These are phyloP conservation scores for Mycalesis mineus DNA, from an alignment of 2,888 invertebrate species.

Conservation along the genomic window DNA sequence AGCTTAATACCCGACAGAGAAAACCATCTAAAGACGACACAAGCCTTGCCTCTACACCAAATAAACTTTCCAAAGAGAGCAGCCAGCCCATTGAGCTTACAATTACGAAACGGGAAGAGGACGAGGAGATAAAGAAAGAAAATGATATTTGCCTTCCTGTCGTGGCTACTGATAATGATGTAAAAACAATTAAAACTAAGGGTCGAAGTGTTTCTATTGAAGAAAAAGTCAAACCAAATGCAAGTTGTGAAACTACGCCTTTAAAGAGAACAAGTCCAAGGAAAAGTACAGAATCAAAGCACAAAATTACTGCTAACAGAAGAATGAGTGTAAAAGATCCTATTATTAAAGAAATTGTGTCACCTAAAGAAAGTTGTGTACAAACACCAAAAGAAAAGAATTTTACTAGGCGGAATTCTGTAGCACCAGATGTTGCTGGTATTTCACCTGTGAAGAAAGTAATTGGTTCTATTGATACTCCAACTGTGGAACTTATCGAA, in stretches of 20 bases:
- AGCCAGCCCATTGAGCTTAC: slow-evolving; percentile 78
- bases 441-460: slow-evolving; percentile 46
- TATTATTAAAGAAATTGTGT: slow-evolving; percentile 32
- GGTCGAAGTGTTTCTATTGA: slow-evolving; percentile 50
- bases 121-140: slow-evolving; percentile 77
- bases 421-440: slow-evolving; percentile 32
- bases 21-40: slow-evolving; percentile 68
- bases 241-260: slow-evolving; percentile 31
- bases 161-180: slow-evolving; percentile 44
- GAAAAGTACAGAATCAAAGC: slow-evolving; percentile 48
- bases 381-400: slow-evolving; percentile 36
- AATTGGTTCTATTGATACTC: slow-evolving; percentile 30
- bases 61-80: slow-evolving; percentile 78
- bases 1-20: slow-evolving; percentile 75
- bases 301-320: slow-evolving; percentile 45
- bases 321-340: slow-evolving; percentile 44
- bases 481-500: slow-evolving; percentile 36
- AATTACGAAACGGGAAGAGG: slow-evolving; percentile 80
- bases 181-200: slow-evolving; percentile 43
- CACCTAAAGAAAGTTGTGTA: slow-evolving; percentile 28
- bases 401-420: slow-evolving; percentile 35
- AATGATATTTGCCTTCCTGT: slow-evolving; percentile 52
- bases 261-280: slow-evolving; percentile 46
- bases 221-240: slow-evolving; percentile 49
- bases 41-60: slow-evolving; percentile 52